These are phyloP conservation scores for Caenorhabditis drosophilae DNA, from an alignment of 2,888 invertebrate species.

Conservation along the genomic window DNA sequence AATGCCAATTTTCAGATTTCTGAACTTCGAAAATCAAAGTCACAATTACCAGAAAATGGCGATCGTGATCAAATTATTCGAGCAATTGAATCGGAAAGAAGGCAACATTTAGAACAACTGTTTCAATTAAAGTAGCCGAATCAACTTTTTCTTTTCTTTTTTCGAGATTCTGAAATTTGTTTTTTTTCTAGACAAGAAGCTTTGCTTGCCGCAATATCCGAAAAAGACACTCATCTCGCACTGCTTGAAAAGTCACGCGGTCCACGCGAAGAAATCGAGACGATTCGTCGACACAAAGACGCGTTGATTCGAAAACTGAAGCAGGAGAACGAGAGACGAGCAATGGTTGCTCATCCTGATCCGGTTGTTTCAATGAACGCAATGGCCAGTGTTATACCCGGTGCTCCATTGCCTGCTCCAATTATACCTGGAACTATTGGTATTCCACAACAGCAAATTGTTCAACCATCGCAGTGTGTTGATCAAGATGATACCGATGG, in stretches of 20 bases:
- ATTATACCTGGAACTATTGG: slow-evolving; percentile 21
- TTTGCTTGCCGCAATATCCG: slow-evolving; percentile 82
- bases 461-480: no score
- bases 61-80: slow-evolving; percentile 76
- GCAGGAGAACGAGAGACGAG: slow-evolving; percentile 49
- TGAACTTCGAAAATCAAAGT: slow-evolving; percentile 1
- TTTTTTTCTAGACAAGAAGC: slow-evolving; percentile 79
- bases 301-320: slow-evolving; percentile 52
- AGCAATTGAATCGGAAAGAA: slow-evolving; percentile 76
- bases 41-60: no score
- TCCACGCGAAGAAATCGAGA: slow-evolving; percentile 52
- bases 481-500: slow-evolving; percentile 46
- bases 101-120: slow-evolving; percentile 79
- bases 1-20: no score
- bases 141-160: no score
- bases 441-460: slow-evolving; percentile 11
- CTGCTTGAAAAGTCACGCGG: slow-evolving; percentile 76
- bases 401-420: slow-evolving; percentile 34
- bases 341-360: slow-evolving; percentile 43
- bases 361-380: slow-evolving; percentile 32
- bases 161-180: no score
- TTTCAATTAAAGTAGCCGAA: slow-evolving; percentile 83
- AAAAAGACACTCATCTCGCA: slow-evolving; percentile 86
- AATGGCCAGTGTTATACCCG: slow-evolving; percentile 41
- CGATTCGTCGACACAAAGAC: slow-evolving; percentile 52